Base-by-base conservation (phyloP, 2,888 invertebrate genomes). In the Himalopsyche anomala region DNA sequence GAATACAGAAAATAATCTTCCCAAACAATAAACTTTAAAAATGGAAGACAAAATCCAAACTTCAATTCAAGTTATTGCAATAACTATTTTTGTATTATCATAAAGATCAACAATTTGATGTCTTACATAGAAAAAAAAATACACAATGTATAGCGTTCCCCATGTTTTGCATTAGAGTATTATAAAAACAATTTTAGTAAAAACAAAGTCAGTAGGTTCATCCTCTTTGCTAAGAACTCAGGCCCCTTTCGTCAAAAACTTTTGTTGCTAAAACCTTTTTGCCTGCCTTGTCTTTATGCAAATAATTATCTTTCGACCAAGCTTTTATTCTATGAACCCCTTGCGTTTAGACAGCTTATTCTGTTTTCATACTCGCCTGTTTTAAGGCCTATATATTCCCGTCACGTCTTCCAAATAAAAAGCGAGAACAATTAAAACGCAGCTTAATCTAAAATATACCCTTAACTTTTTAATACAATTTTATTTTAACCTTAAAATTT, bases 241-340 rank as follows among this genome's bases (percentile, higher is more conserved):
- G 69, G 80, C 82, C 38, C 69, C 88, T 88, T 88, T 86, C 86
- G 87, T 88, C 88, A 87, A 87, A 87, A 88, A 87, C 85, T 88
- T 88, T 86, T 83, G 84, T 87, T 86, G 82, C 69, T 56, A 80
- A 87, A 86, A 86, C 88, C 87, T 86, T 86, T 86, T 82, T 85
- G 81, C 82, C 82, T 81, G 85, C 85, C 85, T 85, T 87, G 85
- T 85, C 87, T 87, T 88, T 87, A 88, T 88, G 87, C 88, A 86
- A 88, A 88, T 88, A 88, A 88, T 88, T 87, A 88, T 87, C 87
- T 88, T 87, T 87, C 40, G 83, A 82, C 85, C 83, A 40, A 85
- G 28, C 84, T 83, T 83, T 80, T 85, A 87, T 80, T 85, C 83
- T 82, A 85, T 85, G 85, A 87, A 87, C 83, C 74, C 74, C 83